Evolutionary conservation across 2,113 vertebrate genomes (phyloP), one percentile per base, ranked within the genome.

Genomic region (Onychostoma macrolepis): DNA sequence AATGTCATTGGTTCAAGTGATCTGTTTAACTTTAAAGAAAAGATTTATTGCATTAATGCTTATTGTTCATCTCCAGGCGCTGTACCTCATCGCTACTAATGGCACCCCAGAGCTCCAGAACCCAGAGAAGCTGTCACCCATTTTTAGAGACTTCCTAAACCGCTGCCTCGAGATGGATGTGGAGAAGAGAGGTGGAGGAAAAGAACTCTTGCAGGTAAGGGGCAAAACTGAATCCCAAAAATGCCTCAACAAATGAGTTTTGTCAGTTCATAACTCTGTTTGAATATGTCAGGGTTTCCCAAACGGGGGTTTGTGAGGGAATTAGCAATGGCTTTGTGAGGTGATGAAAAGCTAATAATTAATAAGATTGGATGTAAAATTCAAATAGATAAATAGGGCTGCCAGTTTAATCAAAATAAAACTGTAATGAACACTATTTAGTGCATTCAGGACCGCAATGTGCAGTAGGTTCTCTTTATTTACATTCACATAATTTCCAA

Each of bases 31-130:
- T 45, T 76, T 28, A 28, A 76, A 45, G n/a, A 26, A 76, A 75
- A 76, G 15, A 78, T 53, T 15, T 83, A 0, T 88, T n/a, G n/a
- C 87, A 9, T 6, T 90, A 7, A 33, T n/a, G 45, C 72, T 12
- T 87, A n/a, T 11, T 80, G 56, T 19, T 26, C n/a, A 17, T 65
- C 26, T n/a, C 4, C 85, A 95, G 95, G 95, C 95, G 0, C 77
- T 95, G 91, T 95, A 95, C 92, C 91, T 95, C 88, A 95, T 95
- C 1, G 95, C 95, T 91, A 95, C 95, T 87, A 95, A 95, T 2
- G 95, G 95, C 67, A 95, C 95, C 33, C 95, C 95, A 10, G 95
- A 95, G 93, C 94, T 95, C 26, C 95, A 95, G 89, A 95, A 90
- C 90, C 95, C 95, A 74, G 95, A 95, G 93, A 95, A 95, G 88